Evolutionary conservation across 1,140 invertebrate genomes (phyloP).

Genomic region (Atta cephalotes): DNA sequence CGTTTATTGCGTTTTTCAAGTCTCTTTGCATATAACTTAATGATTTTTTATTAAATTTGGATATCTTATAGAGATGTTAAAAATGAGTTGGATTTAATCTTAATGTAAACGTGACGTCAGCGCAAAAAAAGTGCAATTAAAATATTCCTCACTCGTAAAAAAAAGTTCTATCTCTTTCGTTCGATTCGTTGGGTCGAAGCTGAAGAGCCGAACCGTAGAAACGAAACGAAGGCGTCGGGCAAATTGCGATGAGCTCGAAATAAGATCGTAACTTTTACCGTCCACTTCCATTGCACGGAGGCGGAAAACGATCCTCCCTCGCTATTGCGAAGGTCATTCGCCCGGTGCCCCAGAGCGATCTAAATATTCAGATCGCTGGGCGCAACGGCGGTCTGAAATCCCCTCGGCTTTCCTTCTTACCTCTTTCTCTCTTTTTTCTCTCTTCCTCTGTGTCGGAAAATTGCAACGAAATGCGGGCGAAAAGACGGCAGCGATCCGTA

Average conservation of each 20-base stretch:
- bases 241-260: conserved; percentile 55
- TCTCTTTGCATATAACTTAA: background rate
- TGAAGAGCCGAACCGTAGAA: background rate
- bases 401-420: background rate
- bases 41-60: background rate
- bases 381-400: conserved; percentile 12
- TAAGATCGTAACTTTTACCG: conserved; percentile 65
- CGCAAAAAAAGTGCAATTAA: background rate
- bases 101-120: background rate
- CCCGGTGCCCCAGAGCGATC: conserved; percentile 65
- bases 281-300: conserved; percentile 37
- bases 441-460: conserved; percentile 29
- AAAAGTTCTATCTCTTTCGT: conserved; percentile 9
- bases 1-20: background rate
- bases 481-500: background rate
- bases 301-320: conserved; percentile 64
- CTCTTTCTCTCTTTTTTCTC: conserved; percentile 6
- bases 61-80: background rate
- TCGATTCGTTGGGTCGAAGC: conserved; percentile 13
- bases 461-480: conserved; percentile 49
- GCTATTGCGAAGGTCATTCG: conserved; percentile 53
- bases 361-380: conserved; percentile 76
- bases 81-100: background rate
- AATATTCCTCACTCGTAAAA: conserved; percentile 29
- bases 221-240: conserved; percentile 35